Conservation (phyloP, 2,888 invertebrate species). For the Lymantria monacha region DNA sequence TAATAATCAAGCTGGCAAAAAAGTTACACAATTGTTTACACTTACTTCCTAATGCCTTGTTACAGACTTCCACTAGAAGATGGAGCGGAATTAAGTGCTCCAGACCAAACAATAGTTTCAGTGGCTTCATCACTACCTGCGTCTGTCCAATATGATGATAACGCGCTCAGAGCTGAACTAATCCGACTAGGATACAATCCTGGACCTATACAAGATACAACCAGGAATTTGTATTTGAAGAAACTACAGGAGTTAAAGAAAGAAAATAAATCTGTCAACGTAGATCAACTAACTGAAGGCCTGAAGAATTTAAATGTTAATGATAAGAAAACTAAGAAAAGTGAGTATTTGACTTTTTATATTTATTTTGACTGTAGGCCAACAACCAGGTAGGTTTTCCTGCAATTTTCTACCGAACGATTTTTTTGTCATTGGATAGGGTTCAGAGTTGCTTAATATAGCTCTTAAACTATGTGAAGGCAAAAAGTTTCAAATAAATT, state of each 20-base stretch:
- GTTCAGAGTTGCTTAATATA: too few species aligned
- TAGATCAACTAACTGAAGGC: constrained; percentile 9
- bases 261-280: constrained; percentile 24
- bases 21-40: too few species aligned
- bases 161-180: constrained; percentile 84
- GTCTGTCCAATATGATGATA: constrained; percentile 85
- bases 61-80: constrained; percentile 66
- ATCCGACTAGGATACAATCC: constrained; percentile 85
- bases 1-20: too few species aligned
- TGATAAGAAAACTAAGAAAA: constrained; percentile 18
- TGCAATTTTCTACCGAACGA: too few species aligned
- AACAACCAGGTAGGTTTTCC: too few species aligned
- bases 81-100: constrained; percentile 39
- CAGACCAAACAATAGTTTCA: constrained; percentile 65
- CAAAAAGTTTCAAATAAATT: too few species aligned
- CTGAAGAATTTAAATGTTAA: constrained; percentile 15
- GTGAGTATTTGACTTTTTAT: constrained; percentile 17
- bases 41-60: neutral
- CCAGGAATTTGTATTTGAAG: constrained; percentile 89
- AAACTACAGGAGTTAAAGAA: constrained; percentile 84
- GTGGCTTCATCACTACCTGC: constrained; percentile 82
- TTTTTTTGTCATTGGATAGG: too few species aligned
- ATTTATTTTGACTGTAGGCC: neutral
- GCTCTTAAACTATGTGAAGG: too few species aligned
- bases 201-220: constrained; percentile 91